Evolutionary conservation across 2,797 vertebrate genomes (phyloP), one percentile per base, ranked within the genome.

Genomic region (Glyptemys insculpta): DNA sequence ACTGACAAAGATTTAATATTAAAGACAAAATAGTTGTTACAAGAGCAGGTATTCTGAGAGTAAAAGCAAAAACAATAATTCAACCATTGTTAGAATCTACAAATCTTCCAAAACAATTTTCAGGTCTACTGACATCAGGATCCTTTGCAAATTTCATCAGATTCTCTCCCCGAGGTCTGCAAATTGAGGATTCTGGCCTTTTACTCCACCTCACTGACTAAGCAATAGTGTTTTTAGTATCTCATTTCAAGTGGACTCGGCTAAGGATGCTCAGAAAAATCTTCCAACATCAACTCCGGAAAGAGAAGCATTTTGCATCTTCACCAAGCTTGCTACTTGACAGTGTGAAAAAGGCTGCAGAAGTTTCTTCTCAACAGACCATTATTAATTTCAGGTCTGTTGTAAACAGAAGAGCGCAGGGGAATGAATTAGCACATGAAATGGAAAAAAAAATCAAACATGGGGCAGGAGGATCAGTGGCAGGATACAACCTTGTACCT

Each of bases 251-350:
- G 72, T 0, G 23, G 79, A 5, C 29, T 12, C 19, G 1, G 47
- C 27, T 54, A 49, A 54, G 21, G 0, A 4, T 65, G 10, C 0
- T 68, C 88, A 54, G 7, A 5, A 54, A 25, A 68, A 56, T 0
- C 78, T n/a, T 76, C 74, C 37, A 37, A 0, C 74, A 47, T 84
- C 87, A 53, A 37, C 81, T 14, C 3, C 1, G 6, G 29, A 34
- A 65, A 65, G 31, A 25, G 3, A 19, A 0, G 5, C 23, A 31
- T 19, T 83, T 78, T 16, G 59, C 41, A 15, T n/a, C 41, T 27
- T 21, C 31, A 12, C 9, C 5, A 65, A 19, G 34, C 18, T 34
- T 84, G 27, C 1, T 12, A 12, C 8, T 2, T 65, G 12, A 72
- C 52, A 90, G 31, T 74, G 65, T 0, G 18, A 83, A n/a, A 18